Conservation (phyloP, 2,113 vertebrate species). For the Nicator chloris region DNA sequence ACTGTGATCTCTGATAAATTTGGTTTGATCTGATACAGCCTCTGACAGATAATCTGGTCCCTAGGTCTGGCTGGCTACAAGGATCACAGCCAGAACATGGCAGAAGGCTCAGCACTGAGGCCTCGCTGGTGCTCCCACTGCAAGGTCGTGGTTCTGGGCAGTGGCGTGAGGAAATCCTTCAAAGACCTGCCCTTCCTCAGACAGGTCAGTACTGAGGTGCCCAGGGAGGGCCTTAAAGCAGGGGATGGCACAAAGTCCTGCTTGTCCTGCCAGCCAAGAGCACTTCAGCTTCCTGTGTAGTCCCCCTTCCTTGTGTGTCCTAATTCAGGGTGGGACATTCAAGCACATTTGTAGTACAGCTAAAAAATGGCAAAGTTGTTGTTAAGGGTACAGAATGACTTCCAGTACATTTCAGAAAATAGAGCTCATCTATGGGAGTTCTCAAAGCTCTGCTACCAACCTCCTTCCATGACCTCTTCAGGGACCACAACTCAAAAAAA, state of each 20-base stretch:
- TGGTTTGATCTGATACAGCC: neutral
- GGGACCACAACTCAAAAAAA: neutral
- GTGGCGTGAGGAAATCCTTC: conserved; percentile 81
- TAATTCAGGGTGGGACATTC: neutral
- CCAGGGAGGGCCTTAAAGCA: neutral
- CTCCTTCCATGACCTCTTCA: neutral
- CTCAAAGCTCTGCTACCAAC: neutral
- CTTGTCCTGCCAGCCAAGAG: neutral
- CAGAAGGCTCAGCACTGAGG: conserved; percentile 69
- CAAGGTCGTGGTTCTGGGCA: conserved; percentile 91
- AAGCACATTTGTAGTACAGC: neutral
- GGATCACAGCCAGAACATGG: conserved; percentile 60
- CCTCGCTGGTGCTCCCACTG: conserved; percentile 88
- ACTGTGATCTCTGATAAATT: neutral
- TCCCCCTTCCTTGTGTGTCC: neutral
- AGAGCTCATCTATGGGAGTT: neutral
- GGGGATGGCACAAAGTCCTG: neutral
- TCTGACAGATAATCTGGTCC: neutral
- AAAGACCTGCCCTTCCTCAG: conserved; percentile 74
- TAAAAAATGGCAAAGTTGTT: neutral
- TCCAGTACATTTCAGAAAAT: neutral
- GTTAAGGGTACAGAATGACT: neutral
- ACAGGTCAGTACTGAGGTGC: conserved; percentile 57
- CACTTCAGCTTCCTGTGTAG: neutral
- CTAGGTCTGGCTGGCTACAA: conserved; percentile 74